phyloP scores from a whole-genome alignment of 2,888 invertebrate species.

The Torymus auratus region DNA sequence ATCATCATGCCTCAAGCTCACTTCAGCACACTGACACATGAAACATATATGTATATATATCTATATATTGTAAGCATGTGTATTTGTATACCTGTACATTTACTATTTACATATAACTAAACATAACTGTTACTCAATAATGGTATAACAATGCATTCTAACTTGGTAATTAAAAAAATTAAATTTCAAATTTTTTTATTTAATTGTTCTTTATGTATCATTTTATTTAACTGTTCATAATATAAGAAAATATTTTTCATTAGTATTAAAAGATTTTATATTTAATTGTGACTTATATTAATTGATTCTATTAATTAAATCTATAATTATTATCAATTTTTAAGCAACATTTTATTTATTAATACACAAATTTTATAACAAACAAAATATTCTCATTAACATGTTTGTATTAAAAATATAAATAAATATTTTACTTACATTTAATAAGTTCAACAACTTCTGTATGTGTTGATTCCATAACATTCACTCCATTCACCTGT shows the following conservation, averaged over 20 bases:
- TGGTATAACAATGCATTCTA: slow-evolving; percentile 14
- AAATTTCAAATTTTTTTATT: neutral
- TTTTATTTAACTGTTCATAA: neutral
- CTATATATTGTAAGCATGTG: neutral
- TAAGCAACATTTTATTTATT: neutral
- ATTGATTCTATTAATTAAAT: neutral
- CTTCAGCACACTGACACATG: slow-evolving; percentile 46
- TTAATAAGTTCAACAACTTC: slow-evolving; percentile 97
- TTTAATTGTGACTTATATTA: neutral
- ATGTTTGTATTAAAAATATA: slow-evolving; percentile 18
- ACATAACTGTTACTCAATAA: slow-evolving; percentile 24
- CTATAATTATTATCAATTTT: neutral
- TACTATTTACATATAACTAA: slow-evolving; percentile 27
- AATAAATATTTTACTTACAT: slow-evolving; percentile 81
- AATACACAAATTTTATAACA: neutral
- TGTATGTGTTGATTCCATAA: slow-evolving; percentile 93
- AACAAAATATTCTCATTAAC: neutral
- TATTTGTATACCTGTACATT: neutral
- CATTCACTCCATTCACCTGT: slow-evolving; percentile 94
- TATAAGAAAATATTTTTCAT: neutral
- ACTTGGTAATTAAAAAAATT: neutral
- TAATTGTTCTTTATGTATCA: neutral
- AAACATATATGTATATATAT: slow-evolving; percentile 12
- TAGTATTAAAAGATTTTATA: neutral
- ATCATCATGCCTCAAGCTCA: slow-evolving; percentile 64